These are phyloP conservation scores for Drosophila histrio DNA, from an alignment of 2,888 invertebrate species.

Conservation along the genomic window DNA sequence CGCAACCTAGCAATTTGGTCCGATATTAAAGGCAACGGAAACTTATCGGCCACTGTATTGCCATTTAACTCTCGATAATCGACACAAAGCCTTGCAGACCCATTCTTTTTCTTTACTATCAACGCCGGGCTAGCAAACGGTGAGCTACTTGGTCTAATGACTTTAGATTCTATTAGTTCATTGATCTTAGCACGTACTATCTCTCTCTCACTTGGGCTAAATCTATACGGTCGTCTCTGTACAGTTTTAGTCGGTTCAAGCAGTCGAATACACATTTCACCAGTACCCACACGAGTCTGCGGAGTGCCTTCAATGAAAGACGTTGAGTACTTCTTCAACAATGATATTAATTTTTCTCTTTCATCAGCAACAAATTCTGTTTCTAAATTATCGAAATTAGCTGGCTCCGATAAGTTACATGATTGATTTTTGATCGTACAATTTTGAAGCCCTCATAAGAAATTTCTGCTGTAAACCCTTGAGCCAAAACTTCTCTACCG, in stretches of 20 bases:
- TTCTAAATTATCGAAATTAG: not conserved
- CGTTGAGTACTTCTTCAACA: not conserved
- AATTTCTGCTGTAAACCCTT: not conserved
- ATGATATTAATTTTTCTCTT: not conserved
- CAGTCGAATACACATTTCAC: conserved; percentile 10
- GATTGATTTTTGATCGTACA: not conserved
- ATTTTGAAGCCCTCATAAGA: not conserved
- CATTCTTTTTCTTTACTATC: no score
- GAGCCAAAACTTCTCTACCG: not conserved
- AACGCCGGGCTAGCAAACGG: conserved; percentile 6
- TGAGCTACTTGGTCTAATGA: conserved; percentile 9
- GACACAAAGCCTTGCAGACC: conserved; percentile 10
- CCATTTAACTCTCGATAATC: conserved; percentile 15
- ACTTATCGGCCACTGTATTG: conserved; percentile 18
- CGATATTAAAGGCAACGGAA: conserved; percentile 1
- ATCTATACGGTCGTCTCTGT: no score
- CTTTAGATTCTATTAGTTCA: conserved; percentile 7
- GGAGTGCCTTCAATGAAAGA: not conserved
- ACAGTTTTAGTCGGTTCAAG: conserved; percentile 11
- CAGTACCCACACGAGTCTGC: not conserved
- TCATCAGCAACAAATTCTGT: not conserved
- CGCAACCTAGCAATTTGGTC: no score
- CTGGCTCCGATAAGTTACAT: not conserved
- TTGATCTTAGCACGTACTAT: conserved; percentile 6
- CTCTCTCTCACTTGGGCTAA: conserved; percentile 10